Percentiles rank a stretch among this genome's conserved stretches.
phyloP scores from a whole-genome alignment of 2,797 vertebrate genomes.

The Lagocephalus sceleratus region DNA sequence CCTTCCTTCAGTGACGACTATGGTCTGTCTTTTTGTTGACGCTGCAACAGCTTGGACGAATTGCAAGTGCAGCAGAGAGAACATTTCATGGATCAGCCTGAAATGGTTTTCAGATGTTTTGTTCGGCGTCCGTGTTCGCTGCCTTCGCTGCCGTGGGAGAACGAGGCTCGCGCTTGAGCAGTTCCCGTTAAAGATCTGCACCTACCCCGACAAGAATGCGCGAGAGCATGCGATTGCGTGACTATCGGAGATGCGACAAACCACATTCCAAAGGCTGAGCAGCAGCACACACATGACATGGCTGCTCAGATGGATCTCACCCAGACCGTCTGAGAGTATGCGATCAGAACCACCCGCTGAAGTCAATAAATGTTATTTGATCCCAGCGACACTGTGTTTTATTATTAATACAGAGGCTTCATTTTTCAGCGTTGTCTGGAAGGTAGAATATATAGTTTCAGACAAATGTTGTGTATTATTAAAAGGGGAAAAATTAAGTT shows the following conservation, averaged over 20 bases:
- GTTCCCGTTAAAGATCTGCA: background rate
- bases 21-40: background rate
- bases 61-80: background rate
- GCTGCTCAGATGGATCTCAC: background rate
- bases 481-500: no score
- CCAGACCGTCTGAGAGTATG: no score
- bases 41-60: no score
- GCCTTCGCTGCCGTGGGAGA: no score
- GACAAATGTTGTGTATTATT: no score
- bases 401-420: no score
- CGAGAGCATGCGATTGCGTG: background rate
- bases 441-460: no score
- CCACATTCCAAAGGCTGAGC: background rate
- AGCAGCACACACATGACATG: background rate
- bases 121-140: background rate
- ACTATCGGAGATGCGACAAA: background rate
- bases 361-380: no score
- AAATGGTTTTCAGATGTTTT: constrained; percentile 1
- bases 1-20: no score
- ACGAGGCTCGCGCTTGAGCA: background rate
- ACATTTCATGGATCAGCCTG: constrained; percentile 5
- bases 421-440: no score
- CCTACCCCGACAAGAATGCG: background rate
- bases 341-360: no score
- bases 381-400: no score